These are phyloP conservation scores for Limnephilus marmoratus DNA, from an alignment of 2,888 invertebrate species.

Conservation along the genomic window DNA sequence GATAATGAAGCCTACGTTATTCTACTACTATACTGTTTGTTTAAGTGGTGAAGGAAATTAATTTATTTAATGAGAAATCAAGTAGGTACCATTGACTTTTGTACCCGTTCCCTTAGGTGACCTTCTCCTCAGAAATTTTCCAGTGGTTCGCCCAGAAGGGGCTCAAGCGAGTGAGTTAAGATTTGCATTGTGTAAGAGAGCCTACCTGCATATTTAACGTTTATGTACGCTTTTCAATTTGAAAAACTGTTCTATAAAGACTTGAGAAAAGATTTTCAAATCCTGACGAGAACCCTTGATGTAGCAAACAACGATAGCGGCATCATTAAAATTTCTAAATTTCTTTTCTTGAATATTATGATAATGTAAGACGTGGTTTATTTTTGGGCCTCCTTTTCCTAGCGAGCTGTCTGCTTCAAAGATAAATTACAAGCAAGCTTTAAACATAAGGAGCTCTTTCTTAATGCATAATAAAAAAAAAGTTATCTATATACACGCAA, in stretches of 20 bases:
- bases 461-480: neutral
- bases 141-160: neutral
- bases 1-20: too few species aligned
- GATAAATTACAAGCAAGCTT: neutral
- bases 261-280: conserved; percentile 17
- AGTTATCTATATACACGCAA: neutral
- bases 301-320: conserved; percentile 31
- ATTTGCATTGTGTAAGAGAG: neutral
- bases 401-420: neutral
- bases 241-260: conserved; percentile 4
- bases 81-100: neutral
- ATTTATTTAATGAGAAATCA: neutral
- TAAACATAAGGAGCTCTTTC: neutral
- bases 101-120: neutral
- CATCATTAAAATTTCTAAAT: conserved; percentile 41
- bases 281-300: neutral
- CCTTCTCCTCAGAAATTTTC: neutral
- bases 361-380: neutral
- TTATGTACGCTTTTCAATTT: conserved; percentile 25
- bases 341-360: conserved; percentile 24
- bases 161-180: neutral
- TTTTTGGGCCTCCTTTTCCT: neutral
- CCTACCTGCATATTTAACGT: neutral
- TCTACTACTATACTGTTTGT: too few species aligned
- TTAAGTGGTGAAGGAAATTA: neutral